Conservation (phyloP, 2,888 invertebrate species). For the Hartigia nigra region DNA sequence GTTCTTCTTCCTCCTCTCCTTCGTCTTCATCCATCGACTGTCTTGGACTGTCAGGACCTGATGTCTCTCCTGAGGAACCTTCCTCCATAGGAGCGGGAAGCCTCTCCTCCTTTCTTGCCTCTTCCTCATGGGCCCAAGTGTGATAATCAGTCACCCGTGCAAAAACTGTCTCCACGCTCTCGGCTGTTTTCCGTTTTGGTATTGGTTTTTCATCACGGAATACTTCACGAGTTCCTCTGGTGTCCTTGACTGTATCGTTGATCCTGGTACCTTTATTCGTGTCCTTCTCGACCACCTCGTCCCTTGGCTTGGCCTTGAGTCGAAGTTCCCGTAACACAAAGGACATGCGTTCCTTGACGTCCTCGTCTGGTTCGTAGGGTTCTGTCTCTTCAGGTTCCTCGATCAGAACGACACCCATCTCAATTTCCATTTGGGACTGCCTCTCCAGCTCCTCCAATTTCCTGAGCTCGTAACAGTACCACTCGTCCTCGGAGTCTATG, state of each 20-base stretch:
- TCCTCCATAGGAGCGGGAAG: conserved; percentile 64
- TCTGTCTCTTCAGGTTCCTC: conserved; percentile 72
- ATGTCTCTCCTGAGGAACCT: conserved; percentile 86
- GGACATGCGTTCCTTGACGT: conserved; percentile 83
- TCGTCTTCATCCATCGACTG: conserved; percentile 80
- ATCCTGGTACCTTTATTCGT: conserved; percentile 30
- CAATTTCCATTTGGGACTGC: conserved; percentile 74
- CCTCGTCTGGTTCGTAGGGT: conserved; percentile 74
- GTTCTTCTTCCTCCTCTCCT: conserved; percentile 61
- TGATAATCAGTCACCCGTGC: conserved; percentile 69
- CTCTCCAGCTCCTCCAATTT: conserved; percentile 89
- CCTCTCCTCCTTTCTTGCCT: conserved; percentile 55
- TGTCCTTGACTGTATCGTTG: conserved; percentile 47
- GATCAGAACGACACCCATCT: conserved; percentile 72
- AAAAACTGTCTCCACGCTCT: conserved; percentile 63
- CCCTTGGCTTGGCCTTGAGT: conserved; percentile 71
- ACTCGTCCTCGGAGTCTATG: conserved; percentile 93
- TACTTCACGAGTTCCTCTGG: conserved; percentile 43
- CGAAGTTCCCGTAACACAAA: conserved; percentile 82
- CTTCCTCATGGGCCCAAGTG: conserved; percentile 64
- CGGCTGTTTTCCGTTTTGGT: conserved; percentile 58
- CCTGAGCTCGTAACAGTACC: conserved; percentile 89
- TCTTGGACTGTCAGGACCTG: conserved; percentile 86
- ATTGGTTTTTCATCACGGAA: conserved; percentile 54
- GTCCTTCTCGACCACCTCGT: conserved; percentile 45